Evolutionary conservation across 2,888 invertebrate species (phyloP), one percentile per base, ranked within the genome.

Genomic region (Apeira syringaria): DNA sequence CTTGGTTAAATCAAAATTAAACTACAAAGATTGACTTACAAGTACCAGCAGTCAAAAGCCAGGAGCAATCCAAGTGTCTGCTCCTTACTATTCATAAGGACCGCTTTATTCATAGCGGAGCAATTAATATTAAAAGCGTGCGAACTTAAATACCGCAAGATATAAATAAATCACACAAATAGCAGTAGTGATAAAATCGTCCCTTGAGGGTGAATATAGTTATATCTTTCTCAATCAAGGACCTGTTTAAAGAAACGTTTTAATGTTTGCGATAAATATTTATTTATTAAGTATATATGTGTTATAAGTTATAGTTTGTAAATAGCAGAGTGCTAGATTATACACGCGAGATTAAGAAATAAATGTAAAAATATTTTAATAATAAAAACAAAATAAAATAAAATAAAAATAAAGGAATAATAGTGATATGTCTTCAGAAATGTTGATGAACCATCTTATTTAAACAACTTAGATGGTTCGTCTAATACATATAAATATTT

Each of bases 61-160:
- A 82, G 78, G 56, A 82, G 80, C 80, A 70, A 49, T 76, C 64
- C 80, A 69, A 74, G 77, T 80, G 68, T 71, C 65, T 50, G 57
- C 67, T 70, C 59, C 60, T 73, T 72, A 68, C 62, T 77, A 81
- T 83, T 81, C 78, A 81, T 79, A 70, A 71, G 70, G 68, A 74
- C 56, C 62, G 66, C 60, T 61, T 74, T 72, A 74, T 74, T 64
- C 68, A 50, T 59, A 43, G 60, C 42, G 25, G 38, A 53, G 49
- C 56, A 49, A 67, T 63, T 59, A 50, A 48, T 46, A 50, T 53
- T 53, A 34, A 40, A 49, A 47, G 53, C 43, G 49, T 30, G 47
- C 41, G 13, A 47, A 42, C 41, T 47, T 59, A 53, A 51, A 43
- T 47, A 47, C 48, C 46, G 42, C 52, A 46, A 34, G 31, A 17